Evolutionary conservation across 2,888 invertebrate species (phyloP).

Genomic region (Incurvaria masculella): DNA sequence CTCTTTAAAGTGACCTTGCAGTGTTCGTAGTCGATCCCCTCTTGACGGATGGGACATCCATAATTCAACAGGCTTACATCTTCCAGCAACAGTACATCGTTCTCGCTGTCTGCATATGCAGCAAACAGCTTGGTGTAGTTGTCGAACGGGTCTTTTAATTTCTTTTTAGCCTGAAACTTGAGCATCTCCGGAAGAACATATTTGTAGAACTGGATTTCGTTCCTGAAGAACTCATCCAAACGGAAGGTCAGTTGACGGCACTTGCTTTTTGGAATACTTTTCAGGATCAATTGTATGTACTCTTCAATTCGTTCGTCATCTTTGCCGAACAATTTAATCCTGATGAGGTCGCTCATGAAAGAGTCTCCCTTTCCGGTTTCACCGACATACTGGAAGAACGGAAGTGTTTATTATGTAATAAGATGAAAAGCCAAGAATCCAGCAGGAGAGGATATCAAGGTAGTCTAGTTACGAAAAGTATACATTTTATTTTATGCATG

Average conservation of each 20-base stretch:
- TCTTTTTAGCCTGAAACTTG: constrained; percentile 37
- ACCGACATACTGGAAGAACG: constrained; percentile 34
- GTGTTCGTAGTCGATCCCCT: constrained; percentile 50
- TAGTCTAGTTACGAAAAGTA: background rate
- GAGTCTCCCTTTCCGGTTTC: constrained; percentile 64
- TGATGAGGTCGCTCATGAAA: constrained; percentile 63
- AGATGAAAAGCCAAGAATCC: background rate
- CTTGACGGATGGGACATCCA: constrained; percentile 38
- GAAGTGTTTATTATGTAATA: constrained; percentile 5
- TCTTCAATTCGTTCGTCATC: constrained; percentile 23
- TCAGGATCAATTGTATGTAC: constrained; percentile 57
- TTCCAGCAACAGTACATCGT: constrained; percentile 56
- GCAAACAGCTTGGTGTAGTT: constrained; percentile 49
- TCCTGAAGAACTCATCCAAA: constrained; percentile 64
- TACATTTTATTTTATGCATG: background rate
- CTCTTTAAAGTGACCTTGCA: constrained; percentile 47
- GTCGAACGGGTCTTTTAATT: constrained; percentile 43
- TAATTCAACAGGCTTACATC: constrained; percentile 48
- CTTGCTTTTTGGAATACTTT: constrained; percentile 63
- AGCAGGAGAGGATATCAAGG: background rate
- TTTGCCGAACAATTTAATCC: constrained; percentile 53
- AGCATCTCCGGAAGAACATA: constrained; percentile 44
- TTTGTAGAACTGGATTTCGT: constrained; percentile 66
- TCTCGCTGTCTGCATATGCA: constrained; percentile 43
- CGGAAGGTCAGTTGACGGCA: constrained; percentile 62